These are phyloP conservation scores for Actinia tenebrosa DNA, from an alignment of 64 coral and sea anemone genomes.

Conservation along the genomic window DNA sequence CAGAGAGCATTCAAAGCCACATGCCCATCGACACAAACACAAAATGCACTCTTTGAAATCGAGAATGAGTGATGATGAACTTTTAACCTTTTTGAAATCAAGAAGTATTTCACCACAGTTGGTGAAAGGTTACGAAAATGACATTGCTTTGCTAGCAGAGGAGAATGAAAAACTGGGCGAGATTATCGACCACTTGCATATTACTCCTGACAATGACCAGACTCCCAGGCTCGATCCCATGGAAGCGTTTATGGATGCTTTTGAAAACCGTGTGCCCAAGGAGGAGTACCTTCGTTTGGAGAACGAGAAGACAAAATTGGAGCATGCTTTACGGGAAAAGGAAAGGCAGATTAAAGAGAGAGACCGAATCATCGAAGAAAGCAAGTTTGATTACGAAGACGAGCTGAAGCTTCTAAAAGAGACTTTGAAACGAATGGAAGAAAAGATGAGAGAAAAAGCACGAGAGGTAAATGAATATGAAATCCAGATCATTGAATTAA, in stretches of 20 bases:
- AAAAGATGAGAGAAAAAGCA: constrained; percentile 43
- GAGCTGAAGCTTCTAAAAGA: constrained; percentile 46
- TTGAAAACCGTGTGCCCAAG: constrained; percentile 47
- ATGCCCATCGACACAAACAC: neutral
- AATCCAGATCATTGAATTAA: constrained; percentile 47
- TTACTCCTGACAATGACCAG: constrained; percentile 13
- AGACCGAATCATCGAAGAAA: constrained; percentile 46
- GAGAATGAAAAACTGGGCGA: constrained; percentile 66
- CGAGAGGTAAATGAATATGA: constrained; percentile 35
- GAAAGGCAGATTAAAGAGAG: constrained; percentile 45
- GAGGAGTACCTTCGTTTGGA: constrained; percentile 50
- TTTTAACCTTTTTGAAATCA: neutral
- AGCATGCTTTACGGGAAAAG: constrained; percentile 38
- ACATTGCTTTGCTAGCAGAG: constrained; percentile 51
- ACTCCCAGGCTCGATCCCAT: constrained; percentile 29
- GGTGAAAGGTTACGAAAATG: constrained; percentile 36
- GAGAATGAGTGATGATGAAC: neutral
- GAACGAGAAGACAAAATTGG: constrained; percentile 46
- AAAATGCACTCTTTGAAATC: neutral
- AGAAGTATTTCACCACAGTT: constrained; percentile 20
- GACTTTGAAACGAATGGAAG: constrained; percentile 34
- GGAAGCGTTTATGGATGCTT: constrained; percentile 38
- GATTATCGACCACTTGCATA: constrained; percentile 63
- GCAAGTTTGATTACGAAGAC: constrained; percentile 54
- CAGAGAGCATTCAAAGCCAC: neutral